Evolutionary conservation across 2,888 invertebrate species (phyloP), one percentile per base, ranked within the genome.

Genomic region (Mantis religiosa): DNA sequence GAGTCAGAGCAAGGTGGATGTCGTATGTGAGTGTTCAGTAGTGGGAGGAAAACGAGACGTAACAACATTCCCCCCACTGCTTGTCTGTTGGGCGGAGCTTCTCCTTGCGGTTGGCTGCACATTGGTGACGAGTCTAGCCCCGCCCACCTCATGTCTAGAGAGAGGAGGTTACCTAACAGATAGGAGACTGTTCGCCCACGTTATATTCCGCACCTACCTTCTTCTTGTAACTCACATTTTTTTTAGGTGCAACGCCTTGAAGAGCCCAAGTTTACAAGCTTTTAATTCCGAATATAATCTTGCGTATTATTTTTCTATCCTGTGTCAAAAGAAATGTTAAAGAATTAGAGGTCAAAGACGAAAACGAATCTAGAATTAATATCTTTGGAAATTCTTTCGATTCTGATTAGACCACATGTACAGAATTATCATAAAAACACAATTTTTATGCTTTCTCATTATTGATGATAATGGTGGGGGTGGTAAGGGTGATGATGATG

Each of bases 81-180:
- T 82, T 34, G 82, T 34, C 82, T 71, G 41, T 25, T 30, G 87
- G 87, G 87, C 87, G 87, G 87, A n/a, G 87, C 87, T 82, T 87
- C 87, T 41, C 34, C 47, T 71, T 41, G 87, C 87, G 87, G 87
- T 87, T 87, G 82, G 87, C 87, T 87, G 87, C 87, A 87, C 87
- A 87, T 87, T 87, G 87, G 87, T 87, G 87, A 87, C 87, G 87
- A 87, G 87, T 82, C 87, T 87, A 87, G 87, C 87, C 82, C 87
- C 87, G 87, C 87, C 87, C 82, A 87, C 87, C 34, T 20, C 54
- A 71, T 71, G 54, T 71, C 54, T 71, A 71, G 54, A 71, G 54
- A 71, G 54, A 71, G 54, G 54, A 71, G 54, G 54, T 15, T 71
- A 71, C 54, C 54, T 71, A 71, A 71, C 54, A 71, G 54, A 71